Conservation (phyloP, 2,113 vertebrate genomes). For the Colius striatus region DNA sequence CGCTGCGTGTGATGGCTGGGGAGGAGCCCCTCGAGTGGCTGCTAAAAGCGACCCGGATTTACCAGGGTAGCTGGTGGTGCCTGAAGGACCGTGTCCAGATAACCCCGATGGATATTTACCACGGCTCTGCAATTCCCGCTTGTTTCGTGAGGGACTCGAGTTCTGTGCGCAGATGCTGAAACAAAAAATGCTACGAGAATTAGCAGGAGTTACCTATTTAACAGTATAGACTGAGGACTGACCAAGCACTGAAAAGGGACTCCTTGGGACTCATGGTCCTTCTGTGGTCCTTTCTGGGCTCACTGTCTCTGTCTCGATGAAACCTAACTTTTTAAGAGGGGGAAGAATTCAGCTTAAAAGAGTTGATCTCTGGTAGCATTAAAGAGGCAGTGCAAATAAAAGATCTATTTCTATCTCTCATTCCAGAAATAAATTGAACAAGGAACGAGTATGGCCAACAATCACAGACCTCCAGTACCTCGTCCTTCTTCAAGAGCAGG, state of each 20-base stretch:
- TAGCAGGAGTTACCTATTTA: not conserved
- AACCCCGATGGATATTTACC: accelerated
- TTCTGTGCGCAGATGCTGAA: not conserved
- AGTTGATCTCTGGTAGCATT: not conserved
- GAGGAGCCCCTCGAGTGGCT: accelerated
- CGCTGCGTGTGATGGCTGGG: too few relatives aligned
- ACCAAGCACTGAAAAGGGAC: not conserved
- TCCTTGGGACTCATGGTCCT: accelerated
- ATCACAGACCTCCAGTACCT: conserved; percentile 79
- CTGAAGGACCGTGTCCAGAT: not conserved
- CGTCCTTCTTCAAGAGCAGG: conserved; percentile 84
- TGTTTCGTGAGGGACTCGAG: not conserved
- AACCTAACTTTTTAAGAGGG: not conserved
- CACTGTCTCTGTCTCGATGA: too few relatives aligned
- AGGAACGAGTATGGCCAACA: conserved; percentile 78
- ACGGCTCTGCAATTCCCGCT: accelerated
- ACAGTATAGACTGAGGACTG: not conserved
- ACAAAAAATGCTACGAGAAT: not conserved
- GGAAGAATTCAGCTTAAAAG: not conserved
- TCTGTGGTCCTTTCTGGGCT: not conserved
- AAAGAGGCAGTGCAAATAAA: not conserved
- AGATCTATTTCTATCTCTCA: not conserved
- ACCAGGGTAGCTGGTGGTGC: accelerated
- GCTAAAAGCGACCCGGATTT: accelerated
- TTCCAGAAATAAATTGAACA: conserved; percentile 26